A percentile compares a stretch with the other conserved stretches of the same genome.
phyloP scores from a whole-genome alignment of 1,140 invertebrate genomes.

The Physella acuta region DNA sequence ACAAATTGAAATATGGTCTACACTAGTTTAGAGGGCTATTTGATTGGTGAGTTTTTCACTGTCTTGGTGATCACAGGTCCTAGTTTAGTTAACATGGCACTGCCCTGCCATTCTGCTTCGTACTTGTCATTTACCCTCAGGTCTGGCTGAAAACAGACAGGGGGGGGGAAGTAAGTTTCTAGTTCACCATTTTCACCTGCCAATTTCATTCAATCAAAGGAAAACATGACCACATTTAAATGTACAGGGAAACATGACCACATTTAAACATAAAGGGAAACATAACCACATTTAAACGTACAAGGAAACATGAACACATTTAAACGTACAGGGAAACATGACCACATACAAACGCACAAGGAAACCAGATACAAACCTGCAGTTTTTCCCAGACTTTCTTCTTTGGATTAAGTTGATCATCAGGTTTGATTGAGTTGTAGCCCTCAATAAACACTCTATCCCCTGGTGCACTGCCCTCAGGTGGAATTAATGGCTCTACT shows the following conservation, averaged over 20 bases:
- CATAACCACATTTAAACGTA: too few species aligned
- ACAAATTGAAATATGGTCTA: too few species aligned
- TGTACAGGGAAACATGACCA: not conserved
- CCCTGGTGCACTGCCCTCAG: constrained; percentile 48
- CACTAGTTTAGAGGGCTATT: too few species aligned
- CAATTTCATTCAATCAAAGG: not conserved
- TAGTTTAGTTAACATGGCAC: constrained; percentile 71
- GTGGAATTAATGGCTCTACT: constrained; percentile 71
- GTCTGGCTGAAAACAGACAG: constrained; percentile 66
- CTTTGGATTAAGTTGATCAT: constrained; percentile 56
- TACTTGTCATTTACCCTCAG: constrained; percentile 76
- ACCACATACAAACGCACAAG: not conserved
- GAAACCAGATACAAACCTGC: constrained; percentile 37
- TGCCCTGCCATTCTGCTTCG: constrained; percentile 81
- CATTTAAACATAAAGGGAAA: not conserved
- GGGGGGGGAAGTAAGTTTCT: too few species aligned
- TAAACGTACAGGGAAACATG: not conserved
- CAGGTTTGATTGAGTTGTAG: constrained; percentile 39
- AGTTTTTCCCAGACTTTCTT: constrained; percentile 60
- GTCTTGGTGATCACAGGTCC: constrained; percentile 71
- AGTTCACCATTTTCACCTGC: not conserved
- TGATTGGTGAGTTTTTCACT: constrained; percentile 76
- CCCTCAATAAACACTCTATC: constrained; percentile 54
- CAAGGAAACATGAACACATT: not conserved
- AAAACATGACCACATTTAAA: not conserved